These are phyloP conservation scores for Crotalus helleri DNA, from an alignment of 2,113 vertebrate species.

Conservation along the genomic window DNA sequence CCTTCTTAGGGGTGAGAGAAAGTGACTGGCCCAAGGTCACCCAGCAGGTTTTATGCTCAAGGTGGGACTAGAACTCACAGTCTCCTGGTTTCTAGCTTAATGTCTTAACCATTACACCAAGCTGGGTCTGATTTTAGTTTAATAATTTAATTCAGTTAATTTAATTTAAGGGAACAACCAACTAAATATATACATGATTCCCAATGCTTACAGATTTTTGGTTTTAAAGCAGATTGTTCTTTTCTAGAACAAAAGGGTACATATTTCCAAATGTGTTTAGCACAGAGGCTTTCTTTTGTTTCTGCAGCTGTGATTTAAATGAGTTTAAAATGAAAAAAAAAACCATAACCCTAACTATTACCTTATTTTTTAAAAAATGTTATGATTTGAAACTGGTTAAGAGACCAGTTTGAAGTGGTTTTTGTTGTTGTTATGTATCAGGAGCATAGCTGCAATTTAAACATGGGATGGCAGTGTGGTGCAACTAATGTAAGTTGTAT, in stretches of 20 bases:
- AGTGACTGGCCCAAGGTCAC: not conserved
- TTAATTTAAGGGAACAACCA: not conserved
- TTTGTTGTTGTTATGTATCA: not conserved
- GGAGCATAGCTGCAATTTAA: not conserved
- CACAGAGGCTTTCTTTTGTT: not conserved
- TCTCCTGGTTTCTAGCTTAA: not conserved
- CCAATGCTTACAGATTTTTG: not conserved
- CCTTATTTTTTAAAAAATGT: not conserved
- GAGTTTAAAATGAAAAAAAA: not conserved
- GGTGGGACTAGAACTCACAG: not conserved
- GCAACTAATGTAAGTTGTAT: not conserved
- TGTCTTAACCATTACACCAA: not conserved
- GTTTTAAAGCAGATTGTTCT: not conserved
- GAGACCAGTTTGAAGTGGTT: not conserved
- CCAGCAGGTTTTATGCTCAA: not conserved
- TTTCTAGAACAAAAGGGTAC: not conserved
- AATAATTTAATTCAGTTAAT: not conserved
- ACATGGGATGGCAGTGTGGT: not conserved
- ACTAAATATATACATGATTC: not conserved
- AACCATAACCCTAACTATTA: not conserved
- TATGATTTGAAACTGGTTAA: not conserved
- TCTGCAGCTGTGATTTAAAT: not conserved
- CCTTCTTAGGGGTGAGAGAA: not conserved
- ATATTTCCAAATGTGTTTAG: not conserved
- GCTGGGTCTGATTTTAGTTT: not conserved